Percentiles rank a stretch among this genome's conserved stretches.
Evolutionary conservation across 2,797 vertebrate species (phyloP).

Genomic region (Enoplosus armatus): DNA sequence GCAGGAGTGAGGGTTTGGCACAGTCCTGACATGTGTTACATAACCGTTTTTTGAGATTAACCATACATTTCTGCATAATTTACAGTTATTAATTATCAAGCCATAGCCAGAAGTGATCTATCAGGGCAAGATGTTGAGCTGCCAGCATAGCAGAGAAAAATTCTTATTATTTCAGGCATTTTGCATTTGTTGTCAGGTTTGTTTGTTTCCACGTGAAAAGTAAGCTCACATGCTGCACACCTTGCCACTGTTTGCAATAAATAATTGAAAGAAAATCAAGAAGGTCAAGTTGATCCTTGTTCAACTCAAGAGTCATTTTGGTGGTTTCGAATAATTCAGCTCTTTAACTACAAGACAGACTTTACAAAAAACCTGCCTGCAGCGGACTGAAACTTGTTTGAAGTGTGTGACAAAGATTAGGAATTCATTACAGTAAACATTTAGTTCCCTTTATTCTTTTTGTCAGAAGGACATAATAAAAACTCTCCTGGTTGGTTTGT

Average conservation of each 20-base stretch:
- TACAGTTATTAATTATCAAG: conserved; percentile 22
- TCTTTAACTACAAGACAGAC: background rate
- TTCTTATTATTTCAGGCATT: background rate
- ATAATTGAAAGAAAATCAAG: background rate
- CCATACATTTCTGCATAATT: conserved; percentile 13
- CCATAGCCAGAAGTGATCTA: background rate
- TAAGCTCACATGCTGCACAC: background rate
- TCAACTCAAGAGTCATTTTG: conserved; percentile 8
- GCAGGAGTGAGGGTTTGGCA: conserved; percentile 13
- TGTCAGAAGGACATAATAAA: conserved; percentile 41
- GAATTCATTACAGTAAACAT: conserved; percentile 44
- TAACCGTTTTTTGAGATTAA: conserved; percentile 16
- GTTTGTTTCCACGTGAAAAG: background rate
- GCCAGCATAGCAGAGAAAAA: background rate
- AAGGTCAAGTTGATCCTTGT: too few species aligned
- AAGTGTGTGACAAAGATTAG: conserved; percentile 17
- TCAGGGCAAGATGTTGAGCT: background rate
- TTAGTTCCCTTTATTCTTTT: conserved; percentile 20
- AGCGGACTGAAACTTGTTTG: conserved; percentile 4
- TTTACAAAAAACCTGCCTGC: conserved; percentile 9
- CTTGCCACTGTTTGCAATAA: background rate
- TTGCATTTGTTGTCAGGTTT: background rate
- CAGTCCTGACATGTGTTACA: background rate
- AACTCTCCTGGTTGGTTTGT: conserved; percentile 35
- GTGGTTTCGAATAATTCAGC: background rate